Base-by-base conservation (phyloP, 2,888 invertebrate genomes). In the Toxonevra muliebris region DNA sequence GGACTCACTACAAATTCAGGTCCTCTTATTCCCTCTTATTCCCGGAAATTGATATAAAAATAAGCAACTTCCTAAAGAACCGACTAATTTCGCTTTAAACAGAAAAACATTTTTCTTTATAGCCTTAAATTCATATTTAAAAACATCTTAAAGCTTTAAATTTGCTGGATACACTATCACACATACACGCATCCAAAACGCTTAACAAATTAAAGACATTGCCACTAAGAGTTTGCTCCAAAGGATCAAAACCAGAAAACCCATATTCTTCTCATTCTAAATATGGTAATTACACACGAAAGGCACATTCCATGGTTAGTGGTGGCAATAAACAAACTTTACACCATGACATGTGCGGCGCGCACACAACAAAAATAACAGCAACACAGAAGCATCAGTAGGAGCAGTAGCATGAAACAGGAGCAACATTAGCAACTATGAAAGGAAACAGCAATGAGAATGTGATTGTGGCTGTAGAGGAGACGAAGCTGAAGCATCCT, bases 201-300 rank as follows among this genome's bases (percentile, higher is more conserved):
- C 30, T 30, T 30, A 30, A 30, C 30, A 30, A 30, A 30, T 30
- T 30, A 30, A 30, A 30, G 30, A 19, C 53, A 20, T 12, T 20
- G 17, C 53, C 19, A 13, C 53, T 20, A 53, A 53, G 4, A 19
- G 53, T 30, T 30, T 20, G 20, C 53, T 20, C 53, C 19, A 53
- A 12, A 53, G n/a, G n/a, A n/a, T n/a, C n/a, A n/a, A n/a, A n/a
- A n/a, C n/a, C n/a, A n/a, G n/a, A n/a, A n/a, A n/a, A n/a, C n/a
- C n/a, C n/a, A n/a, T n/a, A n/a, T n/a, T 20, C 12, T 17, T 12
- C 20, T n/a, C 45, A 42, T 41, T 17, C 50, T 20, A 30, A 61
- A 63, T 17, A 63, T 63, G 62, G 43, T 63, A 63, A 63, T 63
- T 63, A 54, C 55, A 63, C 62, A 54, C 62, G 20, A 54, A 42